These are phyloP conservation scores for Drosophila niveifrons DNA, from an alignment of 2,888 invertebrate species.

Conservation along the genomic window DNA sequence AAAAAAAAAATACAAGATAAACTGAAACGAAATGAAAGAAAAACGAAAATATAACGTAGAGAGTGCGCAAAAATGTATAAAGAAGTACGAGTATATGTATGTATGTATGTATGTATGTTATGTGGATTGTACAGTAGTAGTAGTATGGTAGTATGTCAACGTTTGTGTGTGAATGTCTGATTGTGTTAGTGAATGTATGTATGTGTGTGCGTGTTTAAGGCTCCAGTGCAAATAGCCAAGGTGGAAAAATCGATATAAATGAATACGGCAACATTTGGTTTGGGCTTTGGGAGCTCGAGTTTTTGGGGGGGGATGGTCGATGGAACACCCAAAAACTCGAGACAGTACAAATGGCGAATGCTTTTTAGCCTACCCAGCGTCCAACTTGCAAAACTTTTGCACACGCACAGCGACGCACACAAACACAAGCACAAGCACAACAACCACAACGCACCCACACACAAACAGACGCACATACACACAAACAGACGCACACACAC, in stretches of 20 bases:
- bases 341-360: conserved; percentile 60
- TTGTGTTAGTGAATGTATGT: conserved; percentile 29
- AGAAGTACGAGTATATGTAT: conserved; percentile 29
- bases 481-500: conserved; percentile 21
- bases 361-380: conserved; percentile 59
- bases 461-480: conserved; percentile 37
- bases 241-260: conserved; percentile 78
- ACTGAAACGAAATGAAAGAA: conserved; percentile 57
- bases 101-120: neutral
- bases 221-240: conserved; percentile 68
- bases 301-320: conserved; percentile 1
- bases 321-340: conserved; percentile 53
- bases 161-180: conserved; percentile 24
- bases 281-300: conserved; percentile 7
- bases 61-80: conserved; percentile 47
- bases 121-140: conserved; percentile 25
- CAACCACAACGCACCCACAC: conserved; percentile 31
- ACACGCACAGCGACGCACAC: conserved; percentile 68
- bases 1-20: conserved; percentile 28
- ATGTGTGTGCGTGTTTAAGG: conserved; percentile 50
- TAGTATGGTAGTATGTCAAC: conserved; percentile 63
- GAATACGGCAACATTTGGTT: conserved; percentile 75
- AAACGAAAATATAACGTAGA: conserved; percentile 54
- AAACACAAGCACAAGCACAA: conserved; percentile 27
- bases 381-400: conserved; percentile 74